Conservation (phyloP, 2,888 invertebrate species). For the Drosophila borealis region DNA sequence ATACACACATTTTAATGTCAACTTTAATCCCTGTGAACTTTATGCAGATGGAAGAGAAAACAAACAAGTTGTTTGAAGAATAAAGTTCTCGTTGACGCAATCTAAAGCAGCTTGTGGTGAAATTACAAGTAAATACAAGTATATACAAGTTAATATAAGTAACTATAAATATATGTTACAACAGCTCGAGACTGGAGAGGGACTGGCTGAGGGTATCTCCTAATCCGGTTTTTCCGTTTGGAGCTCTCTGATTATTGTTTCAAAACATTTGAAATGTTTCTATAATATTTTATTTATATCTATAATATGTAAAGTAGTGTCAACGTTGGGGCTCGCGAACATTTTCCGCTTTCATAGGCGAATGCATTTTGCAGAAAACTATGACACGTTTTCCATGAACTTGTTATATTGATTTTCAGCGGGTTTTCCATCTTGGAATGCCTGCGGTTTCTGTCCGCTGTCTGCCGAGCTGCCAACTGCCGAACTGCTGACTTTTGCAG, state of each 20-base stretch:
- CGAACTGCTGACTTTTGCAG: conserved; percentile 13
- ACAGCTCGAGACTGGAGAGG: not conserved
- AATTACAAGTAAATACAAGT: too few relatives aligned
- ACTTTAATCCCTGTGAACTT: too few relatives aligned
- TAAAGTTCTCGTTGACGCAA: too few relatives aligned
- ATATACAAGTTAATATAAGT: not conserved
- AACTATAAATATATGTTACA: not conserved
- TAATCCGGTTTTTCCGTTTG: not conserved
- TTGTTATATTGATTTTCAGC: conserved; percentile 72
- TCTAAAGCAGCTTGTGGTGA: too few relatives aligned
- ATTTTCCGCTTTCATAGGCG: conserved; percentile 20
- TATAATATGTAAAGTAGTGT: not conserved
- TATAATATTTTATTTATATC: not conserved
- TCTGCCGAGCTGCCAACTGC: conserved; percentile 17
- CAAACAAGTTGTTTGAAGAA: too few relatives aligned
- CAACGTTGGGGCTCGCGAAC: not conserved
- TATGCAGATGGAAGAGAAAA: too few relatives aligned
- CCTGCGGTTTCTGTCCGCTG: conserved; percentile 35
- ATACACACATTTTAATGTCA: too few relatives aligned
- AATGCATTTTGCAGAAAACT: conserved; percentile 41
- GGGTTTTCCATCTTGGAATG: conserved; percentile 52
- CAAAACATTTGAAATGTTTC: not conserved
- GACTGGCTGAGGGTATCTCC: not conserved
- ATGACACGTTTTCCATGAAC: conserved; percentile 69
- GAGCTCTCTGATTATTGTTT: not conserved